Evolutionary conservation across 2,113 vertebrate genomes (phyloP).

Genomic region (Barbus barbus): DNA sequence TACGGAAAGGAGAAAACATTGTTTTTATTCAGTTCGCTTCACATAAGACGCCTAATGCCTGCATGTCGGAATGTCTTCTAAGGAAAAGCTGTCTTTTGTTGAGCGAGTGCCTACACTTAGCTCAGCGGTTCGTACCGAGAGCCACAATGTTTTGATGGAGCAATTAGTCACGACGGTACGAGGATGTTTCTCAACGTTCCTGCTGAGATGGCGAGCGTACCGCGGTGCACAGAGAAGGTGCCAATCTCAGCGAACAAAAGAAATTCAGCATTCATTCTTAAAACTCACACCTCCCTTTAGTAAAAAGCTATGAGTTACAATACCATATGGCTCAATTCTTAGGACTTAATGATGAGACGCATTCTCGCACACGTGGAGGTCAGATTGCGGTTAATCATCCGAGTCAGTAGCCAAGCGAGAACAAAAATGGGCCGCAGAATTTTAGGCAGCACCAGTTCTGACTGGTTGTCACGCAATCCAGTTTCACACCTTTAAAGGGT

Average conservation of each 20-base stretch:
- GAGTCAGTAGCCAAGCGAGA: conserved; percentile 30
- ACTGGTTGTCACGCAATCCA: neutral
- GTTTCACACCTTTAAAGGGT: neutral
- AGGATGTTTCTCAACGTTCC: conserved; percentile 23
- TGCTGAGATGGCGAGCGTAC: conserved; percentile 24
- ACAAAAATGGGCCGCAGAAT: conserved; percentile 13
- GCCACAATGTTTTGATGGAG: conserved; percentile 37
- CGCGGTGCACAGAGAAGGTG: conserved; percentile 13
- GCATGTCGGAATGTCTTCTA: neutral
- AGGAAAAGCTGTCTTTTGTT: conserved; percentile 20
- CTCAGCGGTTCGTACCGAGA: conserved; percentile 34
- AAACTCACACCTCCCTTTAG: conserved; percentile 44
- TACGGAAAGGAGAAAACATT: neutral
- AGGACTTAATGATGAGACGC: conserved; percentile 50
- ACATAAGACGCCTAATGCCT: neutral
- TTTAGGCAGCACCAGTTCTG: neutral
- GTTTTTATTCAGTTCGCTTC: neutral
- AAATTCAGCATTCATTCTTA: conserved; percentile 45
- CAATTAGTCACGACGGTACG: conserved; percentile 33
- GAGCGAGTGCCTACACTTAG: conserved; percentile 20
- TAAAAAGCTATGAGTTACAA: conserved; percentile 56
- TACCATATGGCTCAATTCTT: conserved; percentile 56
- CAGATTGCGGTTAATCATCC: conserved; percentile 54
- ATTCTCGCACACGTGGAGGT: conserved; percentile 49
- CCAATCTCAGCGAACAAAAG: conserved; percentile 52